Conservation (phyloP, 2,888 invertebrate species). For the Agelastica alni region DNA sequence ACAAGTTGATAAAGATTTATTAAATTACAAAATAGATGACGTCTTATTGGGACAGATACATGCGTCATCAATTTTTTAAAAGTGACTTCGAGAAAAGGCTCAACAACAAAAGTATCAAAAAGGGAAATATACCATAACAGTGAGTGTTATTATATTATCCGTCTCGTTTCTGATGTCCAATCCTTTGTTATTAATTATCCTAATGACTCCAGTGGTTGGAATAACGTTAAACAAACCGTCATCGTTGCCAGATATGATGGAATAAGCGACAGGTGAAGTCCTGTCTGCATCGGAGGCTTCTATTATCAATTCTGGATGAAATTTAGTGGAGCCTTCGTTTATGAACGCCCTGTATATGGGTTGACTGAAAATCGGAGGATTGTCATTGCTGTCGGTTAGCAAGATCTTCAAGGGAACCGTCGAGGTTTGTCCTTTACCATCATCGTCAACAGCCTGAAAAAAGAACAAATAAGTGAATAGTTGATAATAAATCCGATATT, state of each 20-base stretch:
- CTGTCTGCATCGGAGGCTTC: constrained; percentile 82
- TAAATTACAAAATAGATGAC: too few relatives aligned
- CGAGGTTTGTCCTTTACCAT: constrained; percentile 77
- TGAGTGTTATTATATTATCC: constrained; percentile 65
- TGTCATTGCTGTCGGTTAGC: constrained; percentile 86
- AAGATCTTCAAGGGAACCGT: constrained; percentile 80
- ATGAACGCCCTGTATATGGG: constrained; percentile 78
- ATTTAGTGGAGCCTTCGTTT: constrained; percentile 83
- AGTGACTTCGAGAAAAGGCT: too few relatives aligned
- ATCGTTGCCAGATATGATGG: constrained; percentile 66
- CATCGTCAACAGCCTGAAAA: constrained; percentile 79
- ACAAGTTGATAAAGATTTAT: too few relatives aligned
- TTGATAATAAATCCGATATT: too few relatives aligned
- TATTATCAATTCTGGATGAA: constrained; percentile 75
- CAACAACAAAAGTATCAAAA: too few relatives aligned
- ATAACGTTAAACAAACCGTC: constrained; percentile 72
- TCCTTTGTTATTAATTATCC: constrained; percentile 60
- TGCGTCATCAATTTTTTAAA: too few relatives aligned
- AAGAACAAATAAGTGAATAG: too few relatives aligned
- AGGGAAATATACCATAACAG: constrained; percentile 67
- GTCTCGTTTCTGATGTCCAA: constrained; percentile 63
- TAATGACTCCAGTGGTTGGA: constrained; percentile 69
- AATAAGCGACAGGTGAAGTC: constrained; percentile 79
- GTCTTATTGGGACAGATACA: too few relatives aligned
- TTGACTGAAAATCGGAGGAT: constrained; percentile 80